phyloP scores from a whole-genome alignment of 1,140 invertebrate species.

The Archivesica marissinica region DNA sequence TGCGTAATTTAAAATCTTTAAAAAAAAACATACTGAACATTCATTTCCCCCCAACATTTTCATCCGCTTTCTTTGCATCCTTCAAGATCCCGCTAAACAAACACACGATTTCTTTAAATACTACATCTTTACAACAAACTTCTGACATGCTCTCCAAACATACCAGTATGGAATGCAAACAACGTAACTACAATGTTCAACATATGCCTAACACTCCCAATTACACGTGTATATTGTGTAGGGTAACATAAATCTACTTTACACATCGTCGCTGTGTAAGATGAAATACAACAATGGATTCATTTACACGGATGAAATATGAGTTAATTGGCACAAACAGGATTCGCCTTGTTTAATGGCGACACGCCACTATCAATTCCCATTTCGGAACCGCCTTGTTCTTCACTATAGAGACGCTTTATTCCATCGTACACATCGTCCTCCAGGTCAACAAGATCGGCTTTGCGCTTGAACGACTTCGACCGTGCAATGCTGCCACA shows the following conservation, averaged over 20 bases:
- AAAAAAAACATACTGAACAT: no score
- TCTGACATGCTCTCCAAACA: not conserved
- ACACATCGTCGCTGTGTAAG: not conserved
- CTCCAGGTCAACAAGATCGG: slow-evolving; percentile 70
- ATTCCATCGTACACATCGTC: slow-evolving; percentile 83
- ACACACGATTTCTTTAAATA: no score
- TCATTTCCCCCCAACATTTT: no score
- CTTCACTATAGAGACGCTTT: slow-evolving; percentile 82
- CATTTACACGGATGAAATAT: slow-evolving; percentile 25
- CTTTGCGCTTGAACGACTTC: slow-evolving; percentile 78
- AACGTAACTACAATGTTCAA: not conserved
- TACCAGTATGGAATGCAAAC: slow-evolving; percentile 14
- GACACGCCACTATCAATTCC: slow-evolving; percentile 6
- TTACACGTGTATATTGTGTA: not conserved
- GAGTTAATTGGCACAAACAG: slow-evolving; percentile 55
- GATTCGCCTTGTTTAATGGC: slow-evolving; percentile 30
- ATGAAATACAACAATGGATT: not conserved
- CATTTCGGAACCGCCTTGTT: slow-evolving; percentile 48
- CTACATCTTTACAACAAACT: no score
- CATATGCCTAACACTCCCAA: not conserved
- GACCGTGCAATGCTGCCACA: slow-evolving; percentile 44
- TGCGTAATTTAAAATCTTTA: no score
- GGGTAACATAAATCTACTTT: not conserved
- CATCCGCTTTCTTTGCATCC: no score
- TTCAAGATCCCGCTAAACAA: no score